Conservation (phyloP, 1,140 invertebrate genomes). For the Panagrolaimus sp. region DNA sequence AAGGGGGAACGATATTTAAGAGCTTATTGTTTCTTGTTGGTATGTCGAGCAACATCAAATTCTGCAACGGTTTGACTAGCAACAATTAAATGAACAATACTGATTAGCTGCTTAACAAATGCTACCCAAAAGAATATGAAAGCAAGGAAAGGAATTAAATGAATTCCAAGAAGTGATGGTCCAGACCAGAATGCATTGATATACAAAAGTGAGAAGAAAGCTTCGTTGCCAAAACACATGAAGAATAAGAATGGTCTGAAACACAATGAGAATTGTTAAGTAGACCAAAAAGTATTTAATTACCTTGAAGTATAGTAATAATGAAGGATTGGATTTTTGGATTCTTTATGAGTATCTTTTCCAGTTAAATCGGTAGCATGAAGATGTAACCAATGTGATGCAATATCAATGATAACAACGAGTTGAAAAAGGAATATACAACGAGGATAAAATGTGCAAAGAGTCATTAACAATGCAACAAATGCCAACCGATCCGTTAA, state of each 20-base stretch:
- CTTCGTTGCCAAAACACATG: constrained; percentile 52
- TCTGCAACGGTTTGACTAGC: constrained; percentile 6
- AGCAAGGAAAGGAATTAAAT: constrained; percentile 42
- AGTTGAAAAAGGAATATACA: constrained; percentile 92
- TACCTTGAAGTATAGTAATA: constrained; percentile 58
- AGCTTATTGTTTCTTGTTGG: no score
- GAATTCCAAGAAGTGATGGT: constrained; percentile 39
- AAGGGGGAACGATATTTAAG: no score
- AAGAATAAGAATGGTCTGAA: constrained; percentile 32
- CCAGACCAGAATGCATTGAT: constrained; percentile 50
- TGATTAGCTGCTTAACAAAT: constrained; percentile 51
- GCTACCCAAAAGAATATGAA: constrained; percentile 48
- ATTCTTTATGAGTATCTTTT: constrained; percentile 45
- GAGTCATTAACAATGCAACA: constrained; percentile 72
- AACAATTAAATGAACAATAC: constrained; percentile 23
- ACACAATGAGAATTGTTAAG: constrained; percentile 5
- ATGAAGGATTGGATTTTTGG: constrained; percentile 48
- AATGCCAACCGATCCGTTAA: constrained; percentile 94
- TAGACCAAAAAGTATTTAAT: neutral
- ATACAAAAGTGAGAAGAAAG: constrained; percentile 52
- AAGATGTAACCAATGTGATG: constrained; percentile 94
- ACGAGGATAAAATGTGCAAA: constrained; percentile 79
- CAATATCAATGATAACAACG: constrained; percentile 86
- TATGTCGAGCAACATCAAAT: constrained; percentile 6
- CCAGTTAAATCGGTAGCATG: constrained; percentile 48